A percentile compares a stretch with the other conserved stretches of the same genome.
Conservation (phyloP, 2,797 vertebrate species). For the Distichodus sexfasciatus region DNA sequence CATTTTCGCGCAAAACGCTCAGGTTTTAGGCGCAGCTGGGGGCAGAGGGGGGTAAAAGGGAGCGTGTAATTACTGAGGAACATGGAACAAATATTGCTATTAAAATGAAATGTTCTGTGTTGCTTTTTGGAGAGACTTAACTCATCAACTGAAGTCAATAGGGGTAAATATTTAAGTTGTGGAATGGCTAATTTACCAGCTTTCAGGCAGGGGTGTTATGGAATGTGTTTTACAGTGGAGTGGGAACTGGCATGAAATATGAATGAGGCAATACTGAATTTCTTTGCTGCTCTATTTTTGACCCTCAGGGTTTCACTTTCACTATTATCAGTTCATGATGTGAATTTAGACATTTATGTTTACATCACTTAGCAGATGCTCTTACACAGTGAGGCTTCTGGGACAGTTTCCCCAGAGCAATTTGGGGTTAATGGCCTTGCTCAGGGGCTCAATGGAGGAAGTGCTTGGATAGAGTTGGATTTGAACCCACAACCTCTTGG, state of each 20-base stretch:
- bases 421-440: too few relatives aligned
- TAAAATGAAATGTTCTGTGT: slow-evolving; percentile 25
- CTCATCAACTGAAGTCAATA: slow-evolving; percentile 1
- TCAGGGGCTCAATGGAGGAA: too few relatives aligned
- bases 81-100: slow-evolving; percentile 21
- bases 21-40: slow-evolving; percentile 70
- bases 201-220: neutral
- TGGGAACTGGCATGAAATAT: too few relatives aligned
- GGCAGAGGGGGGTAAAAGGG: slow-evolving; percentile 58
- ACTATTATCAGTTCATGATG: too few relatives aligned
- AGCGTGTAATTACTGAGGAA: slow-evolving; percentile 65
- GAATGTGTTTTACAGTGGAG: neutral
- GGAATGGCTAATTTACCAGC: slow-evolving; percentile 2
- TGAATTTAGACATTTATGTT: too few relatives aligned
- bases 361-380: too few relatives aligned
- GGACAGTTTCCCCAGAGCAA: too few relatives aligned
- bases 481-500: too few relatives aligned
- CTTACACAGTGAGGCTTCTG: too few relatives aligned
- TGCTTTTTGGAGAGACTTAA: slow-evolving; percentile 20
- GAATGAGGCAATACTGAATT: neutral
- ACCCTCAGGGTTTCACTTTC: too few relatives aligned
- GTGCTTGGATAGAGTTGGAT: too few relatives aligned
- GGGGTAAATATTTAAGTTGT: slow-evolving; percentile 28
- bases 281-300: neutral
- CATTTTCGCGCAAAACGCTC: slow-evolving; percentile 69